Conservation (phyloP, 2,888 invertebrate genomes). For the Ormyrus pomaceus region DNA sequence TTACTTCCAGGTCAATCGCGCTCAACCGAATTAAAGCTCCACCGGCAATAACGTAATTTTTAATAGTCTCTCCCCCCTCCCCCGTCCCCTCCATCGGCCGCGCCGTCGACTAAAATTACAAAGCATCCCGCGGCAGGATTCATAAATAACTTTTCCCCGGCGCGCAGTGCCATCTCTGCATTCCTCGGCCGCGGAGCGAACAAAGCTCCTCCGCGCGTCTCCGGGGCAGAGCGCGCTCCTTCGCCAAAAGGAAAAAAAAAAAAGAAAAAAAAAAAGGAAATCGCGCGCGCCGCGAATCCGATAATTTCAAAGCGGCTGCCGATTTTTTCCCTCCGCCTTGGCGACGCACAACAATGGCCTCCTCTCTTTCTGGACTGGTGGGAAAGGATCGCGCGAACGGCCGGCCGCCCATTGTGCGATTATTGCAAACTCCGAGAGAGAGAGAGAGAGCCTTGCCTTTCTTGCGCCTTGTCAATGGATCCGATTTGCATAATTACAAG, state of each 20-base stretch:
- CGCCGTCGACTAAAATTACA: neutral
- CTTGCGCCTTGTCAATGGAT: conserved; percentile 6
- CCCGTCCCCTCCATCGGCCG: neutral
- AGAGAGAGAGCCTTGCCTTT: neutral
- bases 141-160: no score
- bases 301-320: conserved; percentile 41
- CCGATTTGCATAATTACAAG: conserved; percentile 48
- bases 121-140: no score
- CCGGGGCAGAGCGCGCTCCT: no score
- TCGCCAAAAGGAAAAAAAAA: no score
- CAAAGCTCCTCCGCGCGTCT: no score
- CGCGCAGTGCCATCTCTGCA: no score
- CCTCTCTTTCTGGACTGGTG: conserved; percentile 1
- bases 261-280: no score
- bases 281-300: neutral
- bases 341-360: neutral
- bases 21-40: no score
- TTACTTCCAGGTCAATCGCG: no score
- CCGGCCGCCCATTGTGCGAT: neutral
- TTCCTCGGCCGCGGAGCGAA: no score
- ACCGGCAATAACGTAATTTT: no score
- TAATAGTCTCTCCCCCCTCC: neutral
- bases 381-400: no score
- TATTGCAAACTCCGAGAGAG: neutral
- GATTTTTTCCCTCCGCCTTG: neutral